A percentile compares a stretch with the other conserved stretches of the same genome.
Conservation (phyloP, 2,113 vertebrate genomes). For the Perca fluviatilis region DNA sequence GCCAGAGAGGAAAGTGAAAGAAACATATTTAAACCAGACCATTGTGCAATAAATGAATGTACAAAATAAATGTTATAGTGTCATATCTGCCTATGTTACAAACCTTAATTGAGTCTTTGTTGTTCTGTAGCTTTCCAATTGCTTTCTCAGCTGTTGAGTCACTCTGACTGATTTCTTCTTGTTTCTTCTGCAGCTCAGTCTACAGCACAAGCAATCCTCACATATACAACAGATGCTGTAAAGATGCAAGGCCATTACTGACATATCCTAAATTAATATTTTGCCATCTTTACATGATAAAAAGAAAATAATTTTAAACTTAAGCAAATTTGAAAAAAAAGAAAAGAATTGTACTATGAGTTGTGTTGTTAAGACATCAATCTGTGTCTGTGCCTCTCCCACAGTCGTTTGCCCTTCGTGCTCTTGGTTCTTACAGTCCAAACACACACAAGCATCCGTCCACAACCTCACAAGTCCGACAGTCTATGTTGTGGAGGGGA, state of each 20-base stretch:
- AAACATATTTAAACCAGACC: not conserved
- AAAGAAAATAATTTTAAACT: not conserved
- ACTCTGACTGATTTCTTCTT: constrained; percentile 75
- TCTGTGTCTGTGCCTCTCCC: constrained; percentile 75
- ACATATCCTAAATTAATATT: not conserved
- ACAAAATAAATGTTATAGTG: not conserved
- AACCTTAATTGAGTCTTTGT: constrained; percentile 82
- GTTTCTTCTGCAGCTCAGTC: constrained; percentile 78
- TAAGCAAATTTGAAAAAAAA: not conserved
- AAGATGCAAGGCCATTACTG: not conserved
- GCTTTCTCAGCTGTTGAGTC: constrained; percentile 79
- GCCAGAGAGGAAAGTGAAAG: not conserved
- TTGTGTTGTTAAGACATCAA: constrained; percentile 77
- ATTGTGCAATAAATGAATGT: not conserved
- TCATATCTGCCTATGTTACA: too few relatives aligned
- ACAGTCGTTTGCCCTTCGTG: constrained; percentile 67
- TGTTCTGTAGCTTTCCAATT: constrained; percentile 83
- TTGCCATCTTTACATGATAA: not conserved
- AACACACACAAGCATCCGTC: constrained; percentile 87
- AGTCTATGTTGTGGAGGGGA: constrained; percentile 83
- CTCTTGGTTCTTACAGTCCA: constrained; percentile 75
- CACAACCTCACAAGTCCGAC: constrained; percentile 77
- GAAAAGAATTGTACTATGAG: not conserved
- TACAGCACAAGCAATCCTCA: constrained; percentile 56
- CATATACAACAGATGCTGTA: constrained; percentile 23